Conservation (phyloP, 53 echinoderm and acorn worm species). For the Crossaster papposus region DNA sequence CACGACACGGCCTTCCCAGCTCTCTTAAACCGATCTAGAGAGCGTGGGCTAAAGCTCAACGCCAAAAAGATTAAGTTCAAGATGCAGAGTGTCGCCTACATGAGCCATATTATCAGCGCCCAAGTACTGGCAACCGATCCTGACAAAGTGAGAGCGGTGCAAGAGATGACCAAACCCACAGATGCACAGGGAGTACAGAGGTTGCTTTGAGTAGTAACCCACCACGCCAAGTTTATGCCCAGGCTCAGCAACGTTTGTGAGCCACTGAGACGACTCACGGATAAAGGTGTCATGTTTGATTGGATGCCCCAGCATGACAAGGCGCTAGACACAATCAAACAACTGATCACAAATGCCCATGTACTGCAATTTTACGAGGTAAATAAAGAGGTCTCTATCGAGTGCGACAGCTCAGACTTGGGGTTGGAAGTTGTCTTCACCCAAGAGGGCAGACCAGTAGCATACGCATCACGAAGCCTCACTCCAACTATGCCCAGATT, state of each 20-base stretch:
- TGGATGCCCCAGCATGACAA: conserved; percentile 24
- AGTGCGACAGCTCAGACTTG: background rate
- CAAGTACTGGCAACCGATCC: conserved; percentile 39
- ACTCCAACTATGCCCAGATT: conserved; percentile 59
- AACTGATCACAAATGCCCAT: conserved; percentile 22
- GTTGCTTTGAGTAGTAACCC: conserved; percentile 29
- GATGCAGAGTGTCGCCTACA: conserved; percentile 4
- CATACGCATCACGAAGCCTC: conserved; percentile 1
- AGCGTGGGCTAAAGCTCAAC: conserved; percentile 16
- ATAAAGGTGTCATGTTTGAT: conserved; percentile 12
- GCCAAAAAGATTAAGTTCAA: conserved; percentile 7
- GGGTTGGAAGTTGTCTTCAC: background rate
- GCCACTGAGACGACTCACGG: background rate
- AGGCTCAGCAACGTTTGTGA: conserved; percentile 2
- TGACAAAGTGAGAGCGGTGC: conserved; percentile 7
- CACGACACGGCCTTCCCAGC: conserved; percentile 20
- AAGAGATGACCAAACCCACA: background rate
- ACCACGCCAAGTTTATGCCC: conserved; percentile 35
- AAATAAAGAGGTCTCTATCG: conserved; percentile 3
- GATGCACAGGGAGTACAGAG: conserved; percentile 38
- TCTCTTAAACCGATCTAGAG: conserved; percentile 6
- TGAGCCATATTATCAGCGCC: conserved; percentile 40
- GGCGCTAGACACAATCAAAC: conserved; percentile 6
- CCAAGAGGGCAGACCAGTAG: background rate
- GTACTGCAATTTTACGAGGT: background rate